A percentile compares a stretch with the other conserved stretches of the same genome.
phyloP scores from a whole-genome alignment of 35 echinoderm and acorn worm species.

The Ophioderma brevispina region DNA sequence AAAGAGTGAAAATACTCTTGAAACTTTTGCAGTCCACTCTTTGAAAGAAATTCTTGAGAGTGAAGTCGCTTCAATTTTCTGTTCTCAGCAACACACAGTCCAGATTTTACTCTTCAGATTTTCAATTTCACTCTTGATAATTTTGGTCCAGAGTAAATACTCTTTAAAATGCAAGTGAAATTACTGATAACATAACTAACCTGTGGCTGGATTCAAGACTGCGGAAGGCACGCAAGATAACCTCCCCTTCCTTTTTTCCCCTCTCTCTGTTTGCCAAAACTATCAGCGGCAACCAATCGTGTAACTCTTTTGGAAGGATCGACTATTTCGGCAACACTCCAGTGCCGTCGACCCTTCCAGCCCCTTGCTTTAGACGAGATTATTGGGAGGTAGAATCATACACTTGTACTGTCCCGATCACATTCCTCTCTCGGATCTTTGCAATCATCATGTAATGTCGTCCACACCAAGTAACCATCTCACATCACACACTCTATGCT shows the following conservation, averaged over 20 bases:
- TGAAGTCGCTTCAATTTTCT: too few relatives aligned
- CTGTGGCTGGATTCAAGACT: slow-evolving; percentile 37
- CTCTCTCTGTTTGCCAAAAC: slow-evolving; percentile 30
- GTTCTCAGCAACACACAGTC: too few relatives aligned
- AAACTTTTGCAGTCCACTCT: too few relatives aligned
- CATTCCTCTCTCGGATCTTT: slow-evolving; percentile 21
- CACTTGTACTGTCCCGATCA: slow-evolving; percentile 25
- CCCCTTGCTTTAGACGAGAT: slow-evolving; percentile 31
- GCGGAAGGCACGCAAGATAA: slow-evolving; percentile 25
- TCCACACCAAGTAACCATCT: slow-evolving; percentile 29
- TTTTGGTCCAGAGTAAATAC: too few relatives aligned
- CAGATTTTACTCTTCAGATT: too few relatives aligned
- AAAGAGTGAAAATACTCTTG: too few relatives aligned
- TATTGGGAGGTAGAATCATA: slow-evolving; percentile 31
- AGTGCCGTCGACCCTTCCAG: slow-evolving; percentile 37
- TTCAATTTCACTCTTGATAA: too few relatives aligned
- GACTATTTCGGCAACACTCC: slow-evolving; percentile 26
- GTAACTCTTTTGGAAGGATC: background rate
- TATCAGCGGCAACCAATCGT: slow-evolving; percentile 21
- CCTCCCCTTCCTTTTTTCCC: slow-evolving; percentile 39
- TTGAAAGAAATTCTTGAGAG: too few relatives aligned
- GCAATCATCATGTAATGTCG: slow-evolving; percentile 40
- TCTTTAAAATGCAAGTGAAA: too few relatives aligned
- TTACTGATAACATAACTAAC: too few relatives aligned
- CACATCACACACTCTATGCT: slow-evolving; percentile 17